phyloP scores from a whole-genome alignment of 2,113 vertebrate species.

The Eclectus roratus region DNA sequence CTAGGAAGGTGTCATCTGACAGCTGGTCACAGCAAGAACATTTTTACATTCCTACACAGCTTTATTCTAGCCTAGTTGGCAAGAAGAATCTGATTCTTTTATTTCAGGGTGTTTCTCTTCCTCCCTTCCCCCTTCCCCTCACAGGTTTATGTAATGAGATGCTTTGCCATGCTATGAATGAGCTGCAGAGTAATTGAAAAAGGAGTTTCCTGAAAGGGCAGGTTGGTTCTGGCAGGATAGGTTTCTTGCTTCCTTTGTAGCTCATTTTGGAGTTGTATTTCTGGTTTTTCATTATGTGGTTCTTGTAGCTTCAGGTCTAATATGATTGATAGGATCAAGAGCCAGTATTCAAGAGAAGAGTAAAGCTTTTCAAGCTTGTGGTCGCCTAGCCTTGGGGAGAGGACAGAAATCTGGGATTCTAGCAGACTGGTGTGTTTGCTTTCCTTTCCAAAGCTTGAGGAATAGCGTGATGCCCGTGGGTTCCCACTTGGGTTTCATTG shows the following conservation, averaged over 20 bases:
- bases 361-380: neutral
- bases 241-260: neutral
- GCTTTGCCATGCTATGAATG: slow-evolving; percentile 24
- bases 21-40: neutral
- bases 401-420: neutral
- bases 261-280: neutral
- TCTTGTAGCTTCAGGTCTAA: neutral
- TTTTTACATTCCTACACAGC: slow-evolving; percentile 35
- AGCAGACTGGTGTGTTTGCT: neutral
- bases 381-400: neutral
- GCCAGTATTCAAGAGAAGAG: neutral
- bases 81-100: slow-evolving; percentile 32
- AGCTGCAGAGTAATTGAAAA: slow-evolving; percentile 25
- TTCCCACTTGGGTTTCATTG: neutral
- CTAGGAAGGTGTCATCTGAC: slow-evolving; percentile 21
- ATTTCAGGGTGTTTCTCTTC: slow-evolving; percentile 34
- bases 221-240: slow-evolving; percentile 9
- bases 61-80: slow-evolving; percentile 61
- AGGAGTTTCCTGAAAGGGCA: slow-evolving; percentile 28
- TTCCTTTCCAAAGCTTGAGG: neutral
- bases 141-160: slow-evolving; percentile 34
- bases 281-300: neutral
- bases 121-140: neutral
- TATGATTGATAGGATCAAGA: neutral
- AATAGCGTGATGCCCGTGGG: neutral